Evolutionary conservation across 2,888 invertebrate species (phyloP), one percentile per base, ranked within the genome.

Genomic region (Apodemia zela): DNA sequence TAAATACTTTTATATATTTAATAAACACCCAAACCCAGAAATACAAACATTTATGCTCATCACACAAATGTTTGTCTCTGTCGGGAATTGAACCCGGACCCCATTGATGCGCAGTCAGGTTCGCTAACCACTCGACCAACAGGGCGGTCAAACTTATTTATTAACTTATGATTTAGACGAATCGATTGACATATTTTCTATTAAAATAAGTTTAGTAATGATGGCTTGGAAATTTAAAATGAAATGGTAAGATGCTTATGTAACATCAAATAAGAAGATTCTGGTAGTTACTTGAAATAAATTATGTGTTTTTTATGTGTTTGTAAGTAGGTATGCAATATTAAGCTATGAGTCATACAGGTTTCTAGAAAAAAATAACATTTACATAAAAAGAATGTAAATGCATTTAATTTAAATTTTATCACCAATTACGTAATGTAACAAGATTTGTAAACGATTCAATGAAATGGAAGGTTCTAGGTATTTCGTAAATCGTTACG

Each of bases 341-440:
- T 29, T 11, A 57, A 15, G 25, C 1, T 29, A 57, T 29, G 54
- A 57, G 54, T 29, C 54, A 29, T 25, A 47, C 42, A 8, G 25
- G 15, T 25, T 57, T 54, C 54, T 54, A n/a, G n/a, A 11, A 57
- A 57, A 57, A 57, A n/a, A 5, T 21, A 57, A 2, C 25, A 29
- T 57, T 57, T 57, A 57, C 54, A 57, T 57, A 25, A 57, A 57
- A 25, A n/a, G 8, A 25, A 25, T 25, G 25, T 13, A 57, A 57
- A 25, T 57, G 54, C 54, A 57, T 57, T 29, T 25, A 25, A 57
- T 57, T 57, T 57, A 29, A 25, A 25, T 57, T 57, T 54, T 57
- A 57, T 29, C 29, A 57, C 54, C 54, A 57, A 57, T 57, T 57
- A 57, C 54, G 13, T 57, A 57, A 57, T 25, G 13, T 57, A 57